phyloP scores from a whole-genome alignment of 2,797 vertebrate species.

The Xiphophorus birchmanni region DNA sequence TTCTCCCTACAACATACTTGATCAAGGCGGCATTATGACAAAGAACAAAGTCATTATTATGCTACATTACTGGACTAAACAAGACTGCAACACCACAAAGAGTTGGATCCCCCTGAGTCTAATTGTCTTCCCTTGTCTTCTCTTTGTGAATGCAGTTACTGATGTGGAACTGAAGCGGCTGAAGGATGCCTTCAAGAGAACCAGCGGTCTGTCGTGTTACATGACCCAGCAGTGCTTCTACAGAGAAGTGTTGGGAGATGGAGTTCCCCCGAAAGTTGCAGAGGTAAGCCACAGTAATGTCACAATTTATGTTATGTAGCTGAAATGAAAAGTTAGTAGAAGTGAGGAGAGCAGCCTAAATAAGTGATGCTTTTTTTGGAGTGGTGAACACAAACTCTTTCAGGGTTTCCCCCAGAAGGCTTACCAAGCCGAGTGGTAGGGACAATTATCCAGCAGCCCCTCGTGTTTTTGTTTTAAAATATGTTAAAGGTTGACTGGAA shows the following conservation, averaged over 20 bases:
- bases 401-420: too few species aligned
- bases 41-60: neutral
- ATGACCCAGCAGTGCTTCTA: conserved; percentile 99
- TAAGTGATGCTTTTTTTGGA: neutral
- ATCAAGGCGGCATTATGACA: neutral
- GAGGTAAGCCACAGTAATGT: conserved; percentile 85
- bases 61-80: neutral
- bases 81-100: neutral
- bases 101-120: neutral
- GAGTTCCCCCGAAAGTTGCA: conserved; percentile 95
- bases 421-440: too few species aligned
- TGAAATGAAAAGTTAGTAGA: neutral
- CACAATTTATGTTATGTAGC: neutral
- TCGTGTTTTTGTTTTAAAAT: too few species aligned
- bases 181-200: conserved; percentile 99
- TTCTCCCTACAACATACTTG: neutral
- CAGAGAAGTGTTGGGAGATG: conserved; percentile 96
- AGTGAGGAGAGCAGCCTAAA: neutral
- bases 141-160: conserved; percentile 83
- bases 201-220: conserved; percentile 94
- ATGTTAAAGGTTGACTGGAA: too few species aligned
- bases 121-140: neutral
- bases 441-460: too few species aligned
- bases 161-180: conserved; percentile 96
- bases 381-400: neutral